A percentile compares a stretch with the other conserved stretches of the same genome.
These are phyloP conservation scores for Mantis religiosa DNA, from an alignment of 2,888 invertebrate species.

Conservation along the genomic window DNA sequence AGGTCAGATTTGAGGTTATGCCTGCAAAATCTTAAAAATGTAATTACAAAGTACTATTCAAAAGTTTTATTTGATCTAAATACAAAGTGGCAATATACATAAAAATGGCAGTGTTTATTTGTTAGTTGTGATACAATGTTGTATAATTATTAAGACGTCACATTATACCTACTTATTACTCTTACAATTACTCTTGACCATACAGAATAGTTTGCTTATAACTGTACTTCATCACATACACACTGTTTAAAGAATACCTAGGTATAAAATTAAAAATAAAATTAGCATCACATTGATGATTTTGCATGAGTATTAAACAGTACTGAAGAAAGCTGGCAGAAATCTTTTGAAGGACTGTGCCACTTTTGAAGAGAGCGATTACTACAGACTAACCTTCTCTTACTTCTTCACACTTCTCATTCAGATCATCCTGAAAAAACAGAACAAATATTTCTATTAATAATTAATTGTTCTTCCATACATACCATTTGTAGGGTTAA, in stretches of 20 bases:
- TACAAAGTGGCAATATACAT: not conserved
- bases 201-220: not conserved
- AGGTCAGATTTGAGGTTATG: not conserved
- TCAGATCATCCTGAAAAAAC: slow-evolving; percentile 64
- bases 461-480: too few relatives aligned
- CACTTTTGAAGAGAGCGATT: not conserved
- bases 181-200: not conserved
- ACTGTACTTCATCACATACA: not conserved
- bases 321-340: not conserved
- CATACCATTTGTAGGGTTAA: too few relatives aligned
- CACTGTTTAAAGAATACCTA: not conserved
- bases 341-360: not conserved
- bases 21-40: not conserved
- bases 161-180: not conserved
- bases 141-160: not conserved
- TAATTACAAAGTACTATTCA: not conserved
- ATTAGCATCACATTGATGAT: slow-evolving; percentile 21
- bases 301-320: slow-evolving; percentile 24
- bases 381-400: slow-evolving; percentile 42
- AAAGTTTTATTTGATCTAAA: not conserved
- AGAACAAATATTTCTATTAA: too few relatives aligned
- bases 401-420: slow-evolving; percentile 76
- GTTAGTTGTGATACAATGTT: not conserved
- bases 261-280: not conserved
- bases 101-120: slow-evolving; percentile 2